These are phyloP conservation scores for Drosophila phalerata DNA, from an alignment of 2,888 invertebrate genomes.

Conservation along the genomic window DNA sequence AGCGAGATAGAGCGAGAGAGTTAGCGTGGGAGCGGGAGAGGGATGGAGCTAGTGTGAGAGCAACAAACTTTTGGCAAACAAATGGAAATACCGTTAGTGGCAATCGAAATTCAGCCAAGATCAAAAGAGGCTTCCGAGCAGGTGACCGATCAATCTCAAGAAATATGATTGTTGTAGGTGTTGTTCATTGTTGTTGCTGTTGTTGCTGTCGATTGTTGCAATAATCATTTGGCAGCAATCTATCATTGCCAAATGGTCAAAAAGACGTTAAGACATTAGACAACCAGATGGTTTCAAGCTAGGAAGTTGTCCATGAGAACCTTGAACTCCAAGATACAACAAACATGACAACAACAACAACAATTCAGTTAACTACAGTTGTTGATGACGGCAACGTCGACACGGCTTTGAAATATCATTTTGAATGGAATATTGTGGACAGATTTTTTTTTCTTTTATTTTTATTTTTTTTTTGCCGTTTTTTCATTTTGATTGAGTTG, in stretches of 20 bases:
- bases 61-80: slow-evolving; percentile 60
- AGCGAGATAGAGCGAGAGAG: slow-evolving; percentile 3
- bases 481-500: slow-evolving; percentile 58
- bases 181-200: slow-evolving; percentile 22
- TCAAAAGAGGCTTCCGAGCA: slow-evolving; percentile 55
- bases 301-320: slow-evolving; percentile 72
- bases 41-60: slow-evolving; percentile 17
- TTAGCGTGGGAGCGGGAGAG: neutral
- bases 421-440: slow-evolving; percentile 66
- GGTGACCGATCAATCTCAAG: slow-evolving; percentile 45
- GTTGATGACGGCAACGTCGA: slow-evolving; percentile 54
- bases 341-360: slow-evolving; percentile 14
- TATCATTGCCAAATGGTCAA: slow-evolving; percentile 70
- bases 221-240: slow-evolving; percentile 72
- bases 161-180: slow-evolving; percentile 22
- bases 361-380: slow-evolving; percentile 12
- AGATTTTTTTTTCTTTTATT: slow-evolving; percentile 52
- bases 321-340: slow-evolving; percentile 60
- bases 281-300: slow-evolving; percentile 26
- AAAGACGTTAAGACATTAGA: slow-evolving; percentile 17
- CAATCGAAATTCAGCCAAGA: slow-evolving; percentile 59
- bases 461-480: slow-evolving; percentile 29
- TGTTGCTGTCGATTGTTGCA: slow-evolving; percentile 42
- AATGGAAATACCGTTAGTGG: slow-evolving; percentile 72
- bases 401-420: slow-evolving; percentile 63